These are phyloP conservation scores for Thecocarcelia acutangulata DNA, from an alignment of 2,888 invertebrate genomes.

Conservation along the genomic window DNA sequence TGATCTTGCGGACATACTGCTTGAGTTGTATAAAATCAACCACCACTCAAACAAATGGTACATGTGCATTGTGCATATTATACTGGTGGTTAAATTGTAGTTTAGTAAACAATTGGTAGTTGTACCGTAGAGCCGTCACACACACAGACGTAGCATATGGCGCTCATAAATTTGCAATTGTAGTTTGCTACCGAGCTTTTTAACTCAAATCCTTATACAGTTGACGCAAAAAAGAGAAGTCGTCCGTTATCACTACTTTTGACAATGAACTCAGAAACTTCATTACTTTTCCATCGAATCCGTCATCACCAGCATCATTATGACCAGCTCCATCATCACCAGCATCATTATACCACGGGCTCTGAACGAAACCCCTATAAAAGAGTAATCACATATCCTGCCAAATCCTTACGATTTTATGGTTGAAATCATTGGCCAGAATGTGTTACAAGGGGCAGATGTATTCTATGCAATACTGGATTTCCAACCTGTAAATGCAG, in stretches of 20 bases:
- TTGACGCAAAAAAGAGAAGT: not conserved
- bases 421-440: too few species aligned
- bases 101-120: slow-evolving; percentile 49
- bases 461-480: too few species aligned
- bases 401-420: not conserved
- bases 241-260: not conserved
- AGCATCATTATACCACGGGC: too few species aligned
- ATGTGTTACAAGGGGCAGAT: too few species aligned
- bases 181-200: slow-evolving; percentile 60
- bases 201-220: not conserved
- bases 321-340: not conserved
- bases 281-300: too few species aligned
- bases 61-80: slow-evolving; percentile 66
- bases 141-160: slow-evolving; percentile 47
- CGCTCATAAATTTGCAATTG: slow-evolving; percentile 65
- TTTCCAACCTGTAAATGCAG: not conserved
- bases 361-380: not conserved
- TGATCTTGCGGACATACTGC: slow-evolving; percentile 67
- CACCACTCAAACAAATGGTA: slow-evolving; percentile 61
- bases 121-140: slow-evolving; percentile 64
- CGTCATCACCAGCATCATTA: too few species aligned
- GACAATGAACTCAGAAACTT: not conserved
- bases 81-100: slow-evolving; percentile 2
- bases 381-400: not conserved
- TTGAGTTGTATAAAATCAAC: slow-evolving; percentile 64